Evolutionary conservation across 2,797 vertebrate species (phyloP).

Genomic region (Smutsia gigantea): DNA sequence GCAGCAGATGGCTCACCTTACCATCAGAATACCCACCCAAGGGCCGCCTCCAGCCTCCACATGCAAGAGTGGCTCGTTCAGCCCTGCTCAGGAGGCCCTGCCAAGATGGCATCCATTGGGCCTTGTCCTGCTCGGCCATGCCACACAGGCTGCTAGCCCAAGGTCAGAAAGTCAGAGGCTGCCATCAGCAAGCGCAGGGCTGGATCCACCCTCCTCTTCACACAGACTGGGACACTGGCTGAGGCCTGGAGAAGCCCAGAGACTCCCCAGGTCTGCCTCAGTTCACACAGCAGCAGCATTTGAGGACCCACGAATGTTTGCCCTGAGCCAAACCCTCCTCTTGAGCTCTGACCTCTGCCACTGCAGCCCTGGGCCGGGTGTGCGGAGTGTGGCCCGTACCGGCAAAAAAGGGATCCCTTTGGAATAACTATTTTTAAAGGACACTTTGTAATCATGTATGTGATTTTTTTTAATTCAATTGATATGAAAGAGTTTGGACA

Average conservation of each 20-base stretch:
- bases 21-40: background rate
- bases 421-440: background rate
- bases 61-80: no score
- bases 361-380: rapidly evolving
- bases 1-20: background rate
- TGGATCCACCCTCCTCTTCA: background rate
- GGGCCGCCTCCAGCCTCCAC: background rate
- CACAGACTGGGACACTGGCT: background rate
- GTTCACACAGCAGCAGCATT: background rate
- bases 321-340: background rate
- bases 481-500: background rate
- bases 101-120: background rate
- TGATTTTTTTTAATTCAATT: background rate
- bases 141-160: background rate
- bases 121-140: background rate
- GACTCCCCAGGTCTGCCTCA: background rate
- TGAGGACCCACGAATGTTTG: background rate
- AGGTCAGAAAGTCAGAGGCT: background rate
- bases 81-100: background rate
- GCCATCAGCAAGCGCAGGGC: rapidly evolving
- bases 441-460: background rate
- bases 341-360: background rate
- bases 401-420: background rate
- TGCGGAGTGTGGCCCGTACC: rapidly evolving
- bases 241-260: background rate